phyloP scores from a whole-genome alignment of 2,888 invertebrate genomes.

The Eupithecia subumbrata region DNA sequence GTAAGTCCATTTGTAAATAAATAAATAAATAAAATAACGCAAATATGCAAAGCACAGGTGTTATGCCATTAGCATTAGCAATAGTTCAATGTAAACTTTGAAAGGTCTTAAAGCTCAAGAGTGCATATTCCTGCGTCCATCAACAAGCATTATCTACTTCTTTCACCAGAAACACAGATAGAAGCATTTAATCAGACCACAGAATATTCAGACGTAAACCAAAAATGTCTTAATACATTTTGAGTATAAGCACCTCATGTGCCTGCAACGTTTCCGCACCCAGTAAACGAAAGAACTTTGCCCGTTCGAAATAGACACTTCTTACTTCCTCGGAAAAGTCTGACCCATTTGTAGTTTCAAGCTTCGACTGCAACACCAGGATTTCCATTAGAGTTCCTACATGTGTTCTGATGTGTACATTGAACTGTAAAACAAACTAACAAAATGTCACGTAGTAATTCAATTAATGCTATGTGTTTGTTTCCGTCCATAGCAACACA shows the following conservation, averaged over 20 bases:
- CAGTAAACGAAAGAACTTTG: not conserved
- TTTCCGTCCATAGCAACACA: not conserved
- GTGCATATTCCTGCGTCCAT: too few relatives aligned
- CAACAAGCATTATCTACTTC: not conserved
- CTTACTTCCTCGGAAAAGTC: not conserved
- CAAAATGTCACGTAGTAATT: conserved; percentile 3
- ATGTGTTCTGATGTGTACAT: not conserved
- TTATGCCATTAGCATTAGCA: not conserved
- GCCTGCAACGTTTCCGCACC: not conserved
- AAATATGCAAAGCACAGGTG: not conserved
- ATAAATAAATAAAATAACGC: too few relatives aligned
- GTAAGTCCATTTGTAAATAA: too few relatives aligned
- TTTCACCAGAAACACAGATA: not conserved
- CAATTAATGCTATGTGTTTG: not conserved
- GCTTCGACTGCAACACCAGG: not conserved
- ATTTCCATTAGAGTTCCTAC: conserved; percentile 6
- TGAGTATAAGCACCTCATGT: not conserved
- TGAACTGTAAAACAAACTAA: not conserved
- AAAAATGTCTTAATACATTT: not conserved
- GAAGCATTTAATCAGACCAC: not conserved
- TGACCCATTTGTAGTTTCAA: not conserved
- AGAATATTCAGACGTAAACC: not conserved
- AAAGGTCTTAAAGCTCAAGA: not conserved
- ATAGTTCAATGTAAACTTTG: not conserved
- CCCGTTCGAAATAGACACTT: not conserved